These are phyloP conservation scores for Bergia puertoricense DNA, from an alignment of 92 coral and sea anemone species.

Conservation along the genomic window DNA sequence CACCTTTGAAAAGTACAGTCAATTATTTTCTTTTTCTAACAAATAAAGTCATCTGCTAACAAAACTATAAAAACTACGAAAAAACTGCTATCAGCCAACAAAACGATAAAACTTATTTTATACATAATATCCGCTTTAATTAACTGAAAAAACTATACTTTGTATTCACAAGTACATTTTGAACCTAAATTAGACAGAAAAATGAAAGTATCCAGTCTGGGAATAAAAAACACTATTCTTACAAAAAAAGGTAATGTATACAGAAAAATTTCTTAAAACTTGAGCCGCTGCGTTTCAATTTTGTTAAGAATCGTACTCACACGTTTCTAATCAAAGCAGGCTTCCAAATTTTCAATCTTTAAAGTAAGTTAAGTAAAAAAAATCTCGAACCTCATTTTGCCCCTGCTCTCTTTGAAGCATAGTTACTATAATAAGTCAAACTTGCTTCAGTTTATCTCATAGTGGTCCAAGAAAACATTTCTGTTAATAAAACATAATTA, in stretches of 20 bases:
- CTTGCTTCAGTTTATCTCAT: neutral
- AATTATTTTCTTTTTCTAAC: too few species aligned
- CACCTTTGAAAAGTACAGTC: too few species aligned
- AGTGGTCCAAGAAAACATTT: slow-evolving; percentile 24
- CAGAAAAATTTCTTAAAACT: neutral
- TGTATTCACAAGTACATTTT: too few species aligned
- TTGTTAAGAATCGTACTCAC: neutral
- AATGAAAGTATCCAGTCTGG: too few species aligned
- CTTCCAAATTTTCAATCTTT: neutral
- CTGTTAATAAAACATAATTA: neutral
- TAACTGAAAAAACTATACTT: too few species aligned
- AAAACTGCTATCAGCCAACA: too few species aligned
- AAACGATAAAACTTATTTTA: too few species aligned
- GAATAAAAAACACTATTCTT: too few species aligned
- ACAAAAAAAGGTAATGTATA: neutral
- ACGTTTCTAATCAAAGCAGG: neutral
- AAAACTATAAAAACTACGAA: too few species aligned
- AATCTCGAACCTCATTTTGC: neutral
- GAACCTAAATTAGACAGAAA: too few species aligned
- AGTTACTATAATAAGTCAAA: neutral
- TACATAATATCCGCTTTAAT: too few species aligned
- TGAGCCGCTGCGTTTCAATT: neutral
- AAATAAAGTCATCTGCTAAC: too few species aligned
- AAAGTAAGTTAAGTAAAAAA: neutral
- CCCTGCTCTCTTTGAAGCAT: neutral